A percentile compares a stretch with the other conserved stretches of the same genome.
These are phyloP conservation scores for Pantherophis alleghaniensis DNA, from an alignment of 2,797 vertebrate genomes.

Conservation along the genomic window DNA sequence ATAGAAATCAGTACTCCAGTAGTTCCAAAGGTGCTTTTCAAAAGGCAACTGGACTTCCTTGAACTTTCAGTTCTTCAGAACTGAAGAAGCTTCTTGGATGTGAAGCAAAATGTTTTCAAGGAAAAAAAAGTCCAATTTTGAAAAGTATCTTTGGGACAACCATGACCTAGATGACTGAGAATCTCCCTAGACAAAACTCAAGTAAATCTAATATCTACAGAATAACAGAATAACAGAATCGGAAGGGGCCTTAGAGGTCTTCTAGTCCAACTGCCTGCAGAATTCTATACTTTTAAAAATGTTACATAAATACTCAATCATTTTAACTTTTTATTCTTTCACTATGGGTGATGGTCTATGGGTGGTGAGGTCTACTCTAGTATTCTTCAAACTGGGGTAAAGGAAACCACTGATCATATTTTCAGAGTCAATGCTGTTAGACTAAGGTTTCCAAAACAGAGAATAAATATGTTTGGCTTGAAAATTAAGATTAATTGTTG, in stretches of 20 bases:
- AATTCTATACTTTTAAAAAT: neutral
- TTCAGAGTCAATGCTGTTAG: neutral
- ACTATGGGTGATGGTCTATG: too few species aligned
- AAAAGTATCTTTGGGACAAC: neutral
- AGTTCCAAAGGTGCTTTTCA: neutral
- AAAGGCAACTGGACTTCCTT: neutral
- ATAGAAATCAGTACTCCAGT: neutral
- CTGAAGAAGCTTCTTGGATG: neutral
- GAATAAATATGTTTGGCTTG: slow-evolving; percentile 9
- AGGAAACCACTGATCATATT: neutral
- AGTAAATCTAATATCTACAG: neutral
- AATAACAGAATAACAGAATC: neutral
- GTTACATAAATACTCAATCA: neutral
- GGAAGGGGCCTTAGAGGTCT: neutral
- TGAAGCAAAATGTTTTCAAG: neutral
- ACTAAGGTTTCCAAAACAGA: neutral
- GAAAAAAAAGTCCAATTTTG: neutral
- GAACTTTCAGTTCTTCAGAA: too few species aligned
- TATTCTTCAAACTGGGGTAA: neutral
- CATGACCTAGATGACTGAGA: neutral
- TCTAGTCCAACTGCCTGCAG: neutral
- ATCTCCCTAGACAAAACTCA: neutral
- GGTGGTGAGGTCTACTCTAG: neutral
- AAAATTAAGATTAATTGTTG: slow-evolving; percentile 21
- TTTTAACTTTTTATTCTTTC: neutral